Evolutionary conservation across 2,888 invertebrate species (phyloP).

Genomic region (Eupithecia inturbata): DNA sequence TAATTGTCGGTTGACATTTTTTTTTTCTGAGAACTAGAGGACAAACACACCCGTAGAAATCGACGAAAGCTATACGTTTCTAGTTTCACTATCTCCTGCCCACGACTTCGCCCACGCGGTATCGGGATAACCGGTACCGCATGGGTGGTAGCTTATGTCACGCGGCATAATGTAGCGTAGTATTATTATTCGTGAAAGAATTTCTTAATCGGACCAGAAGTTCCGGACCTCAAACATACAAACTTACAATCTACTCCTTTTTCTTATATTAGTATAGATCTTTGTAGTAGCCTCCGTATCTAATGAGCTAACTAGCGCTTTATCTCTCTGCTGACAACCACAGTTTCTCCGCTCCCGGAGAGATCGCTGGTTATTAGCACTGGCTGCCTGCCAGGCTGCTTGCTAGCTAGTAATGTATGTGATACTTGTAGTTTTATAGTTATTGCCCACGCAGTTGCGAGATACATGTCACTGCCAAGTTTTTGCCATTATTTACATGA

Average conservation of each 20-base stretch:
- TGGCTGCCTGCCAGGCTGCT: constrained; percentile 3
- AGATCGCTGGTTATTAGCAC: constrained; percentile 4
- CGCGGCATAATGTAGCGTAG: no score
- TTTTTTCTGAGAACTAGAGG: no score
- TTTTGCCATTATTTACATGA: background rate
- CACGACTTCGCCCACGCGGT: no score
- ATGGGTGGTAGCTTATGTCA: no score
- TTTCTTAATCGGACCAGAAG: background rate
- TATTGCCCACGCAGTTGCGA: background rate
- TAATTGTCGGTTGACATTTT: no score
- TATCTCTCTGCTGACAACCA: background rate
- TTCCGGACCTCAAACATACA: background rate
- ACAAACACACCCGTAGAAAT: no score
- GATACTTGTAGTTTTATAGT: background rate
- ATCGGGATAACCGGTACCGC: no score
- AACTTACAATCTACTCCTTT: background rate
- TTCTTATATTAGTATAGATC: background rate
- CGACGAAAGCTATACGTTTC: no score
- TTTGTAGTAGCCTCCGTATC: background rate
- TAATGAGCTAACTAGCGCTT: background rate
- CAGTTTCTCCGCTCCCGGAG: background rate
- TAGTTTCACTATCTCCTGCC: no score
- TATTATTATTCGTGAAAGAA: background rate
- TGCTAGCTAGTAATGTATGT: constrained; percentile 2
- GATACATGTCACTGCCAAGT: background rate